A percentile compares a stretch with the other conserved stretches of the same genome.
Conservation (phyloP, 2,113 vertebrate species). For the Anthoscopus minutus region DNA sequence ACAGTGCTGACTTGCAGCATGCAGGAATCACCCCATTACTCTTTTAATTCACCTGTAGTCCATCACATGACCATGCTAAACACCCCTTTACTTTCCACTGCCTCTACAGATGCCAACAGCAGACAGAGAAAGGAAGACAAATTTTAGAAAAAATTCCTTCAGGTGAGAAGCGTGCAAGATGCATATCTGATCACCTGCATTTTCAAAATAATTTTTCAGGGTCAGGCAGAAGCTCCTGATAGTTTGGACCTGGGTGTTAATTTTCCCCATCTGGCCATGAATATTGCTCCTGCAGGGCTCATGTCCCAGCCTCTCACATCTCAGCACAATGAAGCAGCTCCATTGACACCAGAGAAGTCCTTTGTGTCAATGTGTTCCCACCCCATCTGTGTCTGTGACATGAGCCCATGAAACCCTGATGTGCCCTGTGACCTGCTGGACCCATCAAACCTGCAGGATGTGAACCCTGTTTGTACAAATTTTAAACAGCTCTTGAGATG, state of each 20-base stretch:
- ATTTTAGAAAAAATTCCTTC: background rate
- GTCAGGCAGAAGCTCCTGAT: background rate
- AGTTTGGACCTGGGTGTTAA: background rate
- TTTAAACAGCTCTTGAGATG: fast-evolving
- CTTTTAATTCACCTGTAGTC: background rate
- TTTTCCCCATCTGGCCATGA: background rate
- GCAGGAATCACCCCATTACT: background rate
- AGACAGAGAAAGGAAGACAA: background rate
- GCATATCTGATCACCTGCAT: background rate
- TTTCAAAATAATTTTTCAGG: background rate
- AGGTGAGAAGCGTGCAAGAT: background rate
- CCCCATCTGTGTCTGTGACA: background rate
- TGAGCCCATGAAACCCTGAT: background rate
- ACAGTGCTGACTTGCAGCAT: background rate
- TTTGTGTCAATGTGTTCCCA: background rate
- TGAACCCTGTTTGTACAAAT: background rate
- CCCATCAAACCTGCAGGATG: background rate
- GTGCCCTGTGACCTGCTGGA: background rate
- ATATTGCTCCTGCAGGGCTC: background rate
- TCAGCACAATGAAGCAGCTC: background rate
- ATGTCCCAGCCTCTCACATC: background rate
- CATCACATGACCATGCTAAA: background rate
- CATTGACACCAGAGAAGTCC: background rate
- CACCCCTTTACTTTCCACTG: background rate
- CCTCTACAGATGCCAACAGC: background rate